Evolutionary conservation across 2,888 invertebrate genomes (phyloP), one percentile per base, ranked within the genome.

Genomic region (Theristus sp.): DNA sequence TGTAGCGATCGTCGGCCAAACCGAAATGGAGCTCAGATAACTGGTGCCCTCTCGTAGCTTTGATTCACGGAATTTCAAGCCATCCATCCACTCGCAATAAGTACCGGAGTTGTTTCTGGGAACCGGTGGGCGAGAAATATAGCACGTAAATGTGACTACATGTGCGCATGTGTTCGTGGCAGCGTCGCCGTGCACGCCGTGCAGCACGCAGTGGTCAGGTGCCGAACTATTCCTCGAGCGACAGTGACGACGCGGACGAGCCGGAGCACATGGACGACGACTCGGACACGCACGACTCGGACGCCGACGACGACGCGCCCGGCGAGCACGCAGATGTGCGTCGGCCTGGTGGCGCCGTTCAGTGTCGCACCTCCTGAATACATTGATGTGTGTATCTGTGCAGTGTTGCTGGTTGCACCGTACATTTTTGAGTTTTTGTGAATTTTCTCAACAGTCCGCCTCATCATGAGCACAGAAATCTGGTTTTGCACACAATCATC

Each of bases 381-480:
- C 38, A 38, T 20, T 38, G n/a, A n/a, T n/a, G n/a, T n/a, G 96
- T 0, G 87, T 91, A 62, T 96, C 96, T 0, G 84, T 88, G 0
- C 91, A 93, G 0, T 98, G 98, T 26, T 89, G 87, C 76, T 87
- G 93, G 82, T 98, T 96, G 98, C 89, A 89, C 65, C 87, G 93
- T 73, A 90, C 96, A 73, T 84, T 91, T 73, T 96, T 94, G 75
- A 78, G 87, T 68, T 78, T 98, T 59, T 82, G n/a, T n/a, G n/a
- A n/a, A n/a, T n/a, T n/a, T n/a, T n/a, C n/a, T n/a, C n/a, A n/a
- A n/a, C n/a, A n/a, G n/a, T n/a, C n/a, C n/a, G n/a, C n/a, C n/a
- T n/a, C n/a, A n/a, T n/a, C n/a, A n/a, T n/a, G n/a, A n/a, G n/a
- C n/a, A n/a, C n/a, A n/a, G n/a, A n/a, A n/a, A n/a, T n/a, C n/a